Base-by-base conservation (phyloP, 2,113 vertebrate species). In the Columba janthina region DNA sequence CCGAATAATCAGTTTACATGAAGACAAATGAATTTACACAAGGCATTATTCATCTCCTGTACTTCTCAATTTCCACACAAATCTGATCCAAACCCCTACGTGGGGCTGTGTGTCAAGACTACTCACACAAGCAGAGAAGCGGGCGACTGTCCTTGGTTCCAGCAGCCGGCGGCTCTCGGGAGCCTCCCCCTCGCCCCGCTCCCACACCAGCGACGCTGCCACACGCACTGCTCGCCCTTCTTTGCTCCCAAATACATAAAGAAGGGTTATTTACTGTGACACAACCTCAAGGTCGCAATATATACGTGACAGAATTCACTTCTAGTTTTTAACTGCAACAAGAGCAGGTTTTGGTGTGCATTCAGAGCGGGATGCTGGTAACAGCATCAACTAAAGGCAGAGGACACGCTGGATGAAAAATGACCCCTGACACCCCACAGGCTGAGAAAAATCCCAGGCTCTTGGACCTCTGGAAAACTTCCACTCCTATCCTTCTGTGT, bases 91-190 rank as follows among this genome's bases (percentile, higher is more conserved):
- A 75, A 56, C 5, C n/a, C 34, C 40, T 46, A 4, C 3, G 6
- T 0, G n/a, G 31, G 42, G 6, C 50, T 62, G 4, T 10, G 34
- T 11, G 66, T 66, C 65, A 61, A 21, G 60, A 61, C 42, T 40
- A 34, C 25, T 57, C 32, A 28, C 5, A 32, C 31, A 28, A 74
- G 24, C 12, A 19, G 19, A 78, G 50, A 67, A 88, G 54, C 3
- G 4, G 40, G 51, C 19, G 53, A 12, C 18, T 12, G 36, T 18
- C 42, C 65, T 32, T 56, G 44, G 44, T 46, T 46, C 44, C 44
- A 46, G 44, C 44, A 19, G 42, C n/a, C 0, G 5, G 50, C 2
- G 34, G 62, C 18, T 40, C n/a, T 21, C 11, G 17, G 0, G 0
- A 77, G 48, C 50, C 51, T 61, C 54, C 36, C 36, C 42, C 73